Conservation (phyloP, 2,888 invertebrate genomes). For the Papilio demoleus region DNA sequence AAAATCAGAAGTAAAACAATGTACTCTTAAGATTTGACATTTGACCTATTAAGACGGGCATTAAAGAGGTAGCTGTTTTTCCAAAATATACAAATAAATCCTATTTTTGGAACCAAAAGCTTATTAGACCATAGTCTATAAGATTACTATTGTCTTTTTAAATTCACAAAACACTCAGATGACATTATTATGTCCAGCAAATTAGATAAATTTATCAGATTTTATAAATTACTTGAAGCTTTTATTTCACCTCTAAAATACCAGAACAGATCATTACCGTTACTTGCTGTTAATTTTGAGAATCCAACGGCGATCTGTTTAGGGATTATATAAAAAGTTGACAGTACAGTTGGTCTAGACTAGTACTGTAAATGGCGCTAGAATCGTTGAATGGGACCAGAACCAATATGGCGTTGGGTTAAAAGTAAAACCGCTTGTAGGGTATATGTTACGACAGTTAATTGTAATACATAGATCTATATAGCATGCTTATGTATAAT, state of each 20-base stretch:
- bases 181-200: not conserved
- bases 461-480: not conserved
- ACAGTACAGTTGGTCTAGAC: conserved; percentile 43
- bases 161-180: too few species aligned
- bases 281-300: conserved; percentile 55
- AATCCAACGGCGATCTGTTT: conserved; percentile 47
- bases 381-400: conserved; percentile 47
- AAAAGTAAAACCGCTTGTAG: conserved; percentile 36
- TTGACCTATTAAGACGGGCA: too few species aligned
- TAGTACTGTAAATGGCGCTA: conserved; percentile 45
- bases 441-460: conserved; percentile 37
- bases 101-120: too few species aligned
- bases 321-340: conserved; percentile 45
- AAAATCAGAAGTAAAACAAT: too few species aligned
- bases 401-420: conserved; percentile 22
- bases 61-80: too few species aligned
- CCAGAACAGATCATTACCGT: conserved; percentile 42
- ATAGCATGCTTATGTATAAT: not conserved
- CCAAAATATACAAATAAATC: too few species aligned
- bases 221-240: not conserved
- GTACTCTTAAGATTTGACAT: too few species aligned
- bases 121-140: too few species aligned
- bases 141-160: too few species aligned
- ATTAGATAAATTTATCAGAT: not conserved
- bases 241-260: not conserved